Conservation (phyloP, 2,888 invertebrate species). For the Polyploca ridens region DNA sequence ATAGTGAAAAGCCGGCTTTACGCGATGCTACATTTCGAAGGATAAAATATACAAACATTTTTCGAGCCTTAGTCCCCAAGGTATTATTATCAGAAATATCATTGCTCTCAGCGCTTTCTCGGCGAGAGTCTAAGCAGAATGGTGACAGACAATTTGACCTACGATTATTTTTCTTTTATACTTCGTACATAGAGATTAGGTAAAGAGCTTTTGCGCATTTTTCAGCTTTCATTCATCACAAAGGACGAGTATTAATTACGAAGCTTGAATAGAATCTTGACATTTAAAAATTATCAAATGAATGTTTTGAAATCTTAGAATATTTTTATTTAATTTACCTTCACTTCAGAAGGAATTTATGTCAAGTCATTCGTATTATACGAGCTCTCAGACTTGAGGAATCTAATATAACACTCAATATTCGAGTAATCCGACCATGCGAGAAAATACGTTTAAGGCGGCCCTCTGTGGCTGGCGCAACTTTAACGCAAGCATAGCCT, state of each 20-base stretch:
- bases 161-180: constrained; percentile 2
- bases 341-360: neutral
- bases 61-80: no score
- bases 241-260: neutral
- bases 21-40: no score
- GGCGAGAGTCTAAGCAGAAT: neutral
- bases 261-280: neutral
- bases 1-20: no score
- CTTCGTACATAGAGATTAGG: neutral
- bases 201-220: neutral
- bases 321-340: neutral
- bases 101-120: neutral
- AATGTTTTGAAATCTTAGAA: neutral
- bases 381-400: neutral
- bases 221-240: neutral
- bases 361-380: neutral
- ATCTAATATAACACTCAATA: neutral
- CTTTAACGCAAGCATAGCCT: no score
- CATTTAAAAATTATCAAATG: neutral
- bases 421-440: no score
- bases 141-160: neutral
- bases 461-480: no score
- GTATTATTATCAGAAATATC: no score
- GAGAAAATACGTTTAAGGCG: no score
- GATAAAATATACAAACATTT: no score